A percentile compares a stretch with the other conserved stretches of the same genome.
phyloP scores from a whole-genome alignment of 2,888 invertebrate genomes.

The Scaptomyza polygonia region DNA sequence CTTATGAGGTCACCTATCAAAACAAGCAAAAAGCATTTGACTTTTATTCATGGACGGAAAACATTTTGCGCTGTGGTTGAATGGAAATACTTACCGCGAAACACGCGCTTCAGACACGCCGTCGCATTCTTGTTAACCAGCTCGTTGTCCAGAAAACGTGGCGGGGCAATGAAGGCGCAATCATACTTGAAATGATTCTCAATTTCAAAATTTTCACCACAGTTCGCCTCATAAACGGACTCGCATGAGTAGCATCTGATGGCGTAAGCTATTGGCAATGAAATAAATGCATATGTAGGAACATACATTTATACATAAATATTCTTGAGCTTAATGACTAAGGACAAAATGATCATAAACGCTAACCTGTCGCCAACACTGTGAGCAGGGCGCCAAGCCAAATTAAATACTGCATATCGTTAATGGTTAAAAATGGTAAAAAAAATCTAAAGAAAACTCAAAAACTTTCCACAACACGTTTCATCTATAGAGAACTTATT shows the following conservation, averaged over 20 bases:
- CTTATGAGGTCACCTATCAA: slow-evolving; percentile 10
- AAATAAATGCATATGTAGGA: slow-evolving; percentile 4
- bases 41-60: slow-evolving; percentile 6
- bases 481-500: slow-evolving; percentile 7
- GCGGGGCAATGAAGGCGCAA: slow-evolving; percentile 77
- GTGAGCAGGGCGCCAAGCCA: slow-evolving; percentile 46
- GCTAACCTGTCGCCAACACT: slow-evolving; percentile 65
- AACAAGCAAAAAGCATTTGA: not conserved
- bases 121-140: slow-evolving; percentile 77
- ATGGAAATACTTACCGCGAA: slow-evolving; percentile 73
- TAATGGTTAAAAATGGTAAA: no score
- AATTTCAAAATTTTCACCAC: slow-evolving; percentile 77
- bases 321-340: slow-evolving; percentile 35
- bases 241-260: slow-evolving; percentile 83
- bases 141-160: slow-evolving; percentile 78
- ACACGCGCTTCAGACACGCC: slow-evolving; percentile 81
- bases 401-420: slow-evolving; percentile 67
- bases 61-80: not conserved
- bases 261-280: slow-evolving; percentile 76
- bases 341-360: slow-evolving; percentile 28
- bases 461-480: slow-evolving; percentile 20
- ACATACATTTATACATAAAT: slow-evolving; percentile 6
- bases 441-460: slow-evolving; percentile 12
- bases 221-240: slow-evolving; percentile 78
- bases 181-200: slow-evolving; percentile 80